These are phyloP conservation scores for Eucera pruinosa DNA, from an alignment of 2,888 invertebrate genomes.

Conservation along the genomic window DNA sequence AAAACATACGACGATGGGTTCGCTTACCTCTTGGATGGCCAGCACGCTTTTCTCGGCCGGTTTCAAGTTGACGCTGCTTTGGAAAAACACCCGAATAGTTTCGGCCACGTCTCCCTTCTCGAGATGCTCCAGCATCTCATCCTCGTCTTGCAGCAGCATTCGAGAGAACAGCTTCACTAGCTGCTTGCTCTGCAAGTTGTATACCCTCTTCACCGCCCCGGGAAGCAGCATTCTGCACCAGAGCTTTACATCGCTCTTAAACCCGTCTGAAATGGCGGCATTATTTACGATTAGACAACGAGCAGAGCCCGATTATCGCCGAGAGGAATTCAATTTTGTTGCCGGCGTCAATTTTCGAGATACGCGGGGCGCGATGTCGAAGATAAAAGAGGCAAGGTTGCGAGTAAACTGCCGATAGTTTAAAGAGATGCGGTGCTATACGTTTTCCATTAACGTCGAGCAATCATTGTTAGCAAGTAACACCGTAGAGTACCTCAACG, in stretches of 20 bases:
- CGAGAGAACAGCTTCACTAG: slow-evolving; percentile 94
- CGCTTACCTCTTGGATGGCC: slow-evolving; percentile 87
- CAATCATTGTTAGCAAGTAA: no score
- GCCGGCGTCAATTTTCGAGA: no score
- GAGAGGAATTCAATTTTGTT: neutral
- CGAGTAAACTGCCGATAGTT: no score
- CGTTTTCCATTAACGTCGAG: no score
- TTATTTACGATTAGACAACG: neutral
- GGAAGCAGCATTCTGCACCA: slow-evolving; percentile 95
- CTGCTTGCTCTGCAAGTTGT: slow-evolving; percentile 97
- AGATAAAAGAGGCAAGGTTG: no score
- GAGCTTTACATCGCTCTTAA: slow-evolving; percentile 91
- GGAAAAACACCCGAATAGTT: slow-evolving; percentile 92
- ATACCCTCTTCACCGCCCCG: slow-evolving; percentile 92
- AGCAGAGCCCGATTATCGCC: neutral
- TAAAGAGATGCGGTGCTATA: no score
- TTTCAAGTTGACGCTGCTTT: slow-evolving; percentile 86
- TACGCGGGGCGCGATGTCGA: no score
- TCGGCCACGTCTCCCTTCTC: slow-evolving; percentile 96
- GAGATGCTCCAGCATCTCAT: slow-evolving; percentile 93
- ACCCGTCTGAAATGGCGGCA: slow-evolving; percentile 87
- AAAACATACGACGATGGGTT: neutral
- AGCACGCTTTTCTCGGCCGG: slow-evolving; percentile 89
- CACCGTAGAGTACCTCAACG: no score
- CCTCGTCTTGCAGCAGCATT: slow-evolving; percentile 90